A percentile compares a stretch with the other conserved stretches of the same genome.
phyloP scores from a whole-genome alignment of 1,140 invertebrate species.

The Coelopa frigida region DNA sequence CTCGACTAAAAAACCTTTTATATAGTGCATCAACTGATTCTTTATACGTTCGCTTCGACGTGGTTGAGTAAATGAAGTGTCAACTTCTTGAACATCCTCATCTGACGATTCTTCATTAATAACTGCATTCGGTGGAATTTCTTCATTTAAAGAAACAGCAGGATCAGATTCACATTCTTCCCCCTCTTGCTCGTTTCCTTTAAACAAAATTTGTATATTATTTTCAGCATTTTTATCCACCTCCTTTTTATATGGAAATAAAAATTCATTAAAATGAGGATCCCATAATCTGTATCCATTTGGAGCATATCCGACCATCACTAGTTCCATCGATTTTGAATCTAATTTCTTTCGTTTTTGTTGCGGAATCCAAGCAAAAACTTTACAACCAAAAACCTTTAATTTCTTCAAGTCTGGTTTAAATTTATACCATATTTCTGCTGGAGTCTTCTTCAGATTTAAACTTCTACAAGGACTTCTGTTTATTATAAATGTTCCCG shows the following conservation, averaged over 20 bases:
- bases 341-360: slow-evolving; percentile 16
- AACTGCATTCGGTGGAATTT: no score
- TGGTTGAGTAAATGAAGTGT: no score
- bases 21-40: no score
- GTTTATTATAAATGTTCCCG: slow-evolving; percentile 21
- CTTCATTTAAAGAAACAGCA: no score
- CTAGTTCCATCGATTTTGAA: slow-evolving; percentile 13
- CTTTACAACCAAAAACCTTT: slow-evolving; percentile 25
- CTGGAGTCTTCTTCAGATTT: slow-evolving; percentile 29
- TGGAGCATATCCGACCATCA: slow-evolving; percentile 22
- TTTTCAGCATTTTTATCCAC: no score
- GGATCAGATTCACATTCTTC: no score
- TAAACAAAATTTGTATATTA: no score
- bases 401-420: slow-evolving; percentile 26
- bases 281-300: slow-evolving; percentile 28
- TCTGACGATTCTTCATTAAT: no score
- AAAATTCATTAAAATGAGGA: slow-evolving; percentile 17
- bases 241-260: background rate
- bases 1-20: no score
- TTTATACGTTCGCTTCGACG: no score
- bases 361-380: slow-evolving; percentile 16
- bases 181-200: no score
- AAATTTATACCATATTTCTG: slow-evolving; percentile 28
- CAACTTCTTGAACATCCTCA: no score
- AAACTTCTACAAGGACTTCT: slow-evolving; percentile 2